Evolutionary conservation across 2,888 invertebrate genomes (phyloP).

Genomic region (Yponomeuta plumbellus): DNA sequence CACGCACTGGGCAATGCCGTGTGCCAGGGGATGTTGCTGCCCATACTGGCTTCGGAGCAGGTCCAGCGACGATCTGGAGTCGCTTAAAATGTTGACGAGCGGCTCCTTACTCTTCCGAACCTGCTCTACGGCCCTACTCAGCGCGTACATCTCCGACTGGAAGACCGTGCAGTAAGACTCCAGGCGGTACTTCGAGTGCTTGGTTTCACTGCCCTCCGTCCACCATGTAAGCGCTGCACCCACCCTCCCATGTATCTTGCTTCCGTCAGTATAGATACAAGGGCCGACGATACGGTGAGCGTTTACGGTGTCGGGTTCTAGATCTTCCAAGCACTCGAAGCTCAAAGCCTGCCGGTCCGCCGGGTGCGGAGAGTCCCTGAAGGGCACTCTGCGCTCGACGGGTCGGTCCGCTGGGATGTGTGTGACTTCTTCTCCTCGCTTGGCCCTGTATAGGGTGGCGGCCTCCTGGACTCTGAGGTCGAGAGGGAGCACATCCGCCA

Average conservation of each 20-base stretch:
- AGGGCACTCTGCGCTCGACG: not conserved
- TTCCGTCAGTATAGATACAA: too few species aligned
- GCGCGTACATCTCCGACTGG: too few species aligned
- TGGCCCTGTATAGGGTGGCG: too few species aligned
- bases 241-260: too few species aligned
- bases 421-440: too few species aligned
- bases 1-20: not conserved
- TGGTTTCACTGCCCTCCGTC: not conserved
- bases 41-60: too few species aligned
- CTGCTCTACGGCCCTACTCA: slow-evolving; percentile 3
- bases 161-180: slow-evolving; percentile 5
- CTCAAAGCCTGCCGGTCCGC: not conserved
- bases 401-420: too few species aligned
- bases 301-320: not conserved
- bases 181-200: not conserved
- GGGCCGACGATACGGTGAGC: not conserved
- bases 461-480: too few species aligned
- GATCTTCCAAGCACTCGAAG: slow-evolving; percentile 8
- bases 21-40: too few species aligned
- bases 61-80: too few species aligned
- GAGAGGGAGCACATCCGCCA: too few species aligned
- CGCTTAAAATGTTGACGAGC: slow-evolving; percentile 6
- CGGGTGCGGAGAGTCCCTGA: not conserved
- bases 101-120: not conserved
- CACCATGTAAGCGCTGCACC: too few species aligned